Evolutionary conservation across 2,888 invertebrate species (phyloP), one percentile per base, ranked within the genome.

Genomic region (Hesperia comma): DNA sequence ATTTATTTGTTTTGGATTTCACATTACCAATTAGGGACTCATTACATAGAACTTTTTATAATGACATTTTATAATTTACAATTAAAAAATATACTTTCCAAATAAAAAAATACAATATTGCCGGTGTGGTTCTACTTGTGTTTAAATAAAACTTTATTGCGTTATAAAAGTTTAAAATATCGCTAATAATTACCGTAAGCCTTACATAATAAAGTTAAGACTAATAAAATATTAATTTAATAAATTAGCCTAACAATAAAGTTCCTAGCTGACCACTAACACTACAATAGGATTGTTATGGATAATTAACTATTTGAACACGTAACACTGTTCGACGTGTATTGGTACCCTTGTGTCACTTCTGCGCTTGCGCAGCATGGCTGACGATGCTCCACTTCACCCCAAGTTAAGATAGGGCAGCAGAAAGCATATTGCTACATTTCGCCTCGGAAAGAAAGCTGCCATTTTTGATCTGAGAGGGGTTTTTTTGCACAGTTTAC

Each of bases 241-340:
- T 56, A 56, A 62, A 54, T 62, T 54, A 62, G 14, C 15, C 41
- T 62, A 54, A 17, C 12, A 53, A 61, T 61, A 21, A 40, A n/a
- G 2, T 26, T 54, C 19, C 43, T 62, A 62, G 33, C 17, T 26
- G 21, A 57, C 26, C 32, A 37, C 49, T 57, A 57, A 56, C 14
- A 12, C 46, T 63, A 46, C 33, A n/a, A 15, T 57, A 64, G 57
- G 51, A 58, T 64, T 57, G 56, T 63, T 58, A 43, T 49, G 21
- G 32, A 53, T 57, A 51, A 41, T 61, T 57, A 51, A 40, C 57
- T 57, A 57, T 40, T 55, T 63, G 57, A 57, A 63, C 63, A 63
- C 63, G 46, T 54, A 32, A 63, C 63, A 56, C 49, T 56, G 49
- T 63, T 15, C 19, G 49, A 19, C 49, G 17, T 19, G 17, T 17